A percentile compares a stretch with the other conserved stretches of the same genome.
These are phyloP conservation scores for Macropus fuliginosus DNA, from an alignment of 2,797 vertebrate species.

Conservation along the genomic window DNA sequence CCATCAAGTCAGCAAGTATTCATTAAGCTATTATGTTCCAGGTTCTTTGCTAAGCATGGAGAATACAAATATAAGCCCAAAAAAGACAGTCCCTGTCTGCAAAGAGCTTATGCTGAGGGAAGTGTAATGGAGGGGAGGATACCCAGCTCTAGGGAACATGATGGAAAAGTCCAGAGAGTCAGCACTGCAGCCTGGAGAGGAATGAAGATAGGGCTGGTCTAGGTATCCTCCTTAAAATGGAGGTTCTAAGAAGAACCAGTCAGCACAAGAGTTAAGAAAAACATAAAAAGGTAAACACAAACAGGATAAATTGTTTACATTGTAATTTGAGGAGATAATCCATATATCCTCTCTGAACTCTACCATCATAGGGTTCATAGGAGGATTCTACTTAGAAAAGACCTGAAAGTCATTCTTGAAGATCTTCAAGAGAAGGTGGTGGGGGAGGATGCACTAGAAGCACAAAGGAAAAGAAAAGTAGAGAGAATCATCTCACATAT, in stretches of 20 bases:
- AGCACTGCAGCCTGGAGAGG: neutral
- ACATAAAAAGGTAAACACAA: no score
- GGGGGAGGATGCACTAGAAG: neutral
- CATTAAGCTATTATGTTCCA: neutral
- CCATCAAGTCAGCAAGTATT: neutral
- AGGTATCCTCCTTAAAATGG: neutral
- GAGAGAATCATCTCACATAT: neutral
- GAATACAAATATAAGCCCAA: no score
- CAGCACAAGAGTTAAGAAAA: no score
- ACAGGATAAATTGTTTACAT: no score
- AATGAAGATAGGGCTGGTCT: neutral
- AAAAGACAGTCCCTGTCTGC: neutral
- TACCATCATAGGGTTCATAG: no score
- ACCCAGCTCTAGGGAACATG: neutral
- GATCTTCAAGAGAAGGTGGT: neutral
- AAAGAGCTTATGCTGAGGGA: neutral
- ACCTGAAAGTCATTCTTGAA: neutral
- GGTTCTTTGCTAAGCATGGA: neutral
- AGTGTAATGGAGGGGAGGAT: neutral
- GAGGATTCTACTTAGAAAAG: no score
- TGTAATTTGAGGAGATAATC: no score
- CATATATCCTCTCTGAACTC: no score
- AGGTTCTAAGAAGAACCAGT: neutral
- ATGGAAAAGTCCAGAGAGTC: neutral
- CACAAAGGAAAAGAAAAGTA: neutral